These are phyloP conservation scores for Caenorhabditis macrosperma DNA, from an alignment of 2,888 invertebrate genomes.

Conservation along the genomic window DNA sequence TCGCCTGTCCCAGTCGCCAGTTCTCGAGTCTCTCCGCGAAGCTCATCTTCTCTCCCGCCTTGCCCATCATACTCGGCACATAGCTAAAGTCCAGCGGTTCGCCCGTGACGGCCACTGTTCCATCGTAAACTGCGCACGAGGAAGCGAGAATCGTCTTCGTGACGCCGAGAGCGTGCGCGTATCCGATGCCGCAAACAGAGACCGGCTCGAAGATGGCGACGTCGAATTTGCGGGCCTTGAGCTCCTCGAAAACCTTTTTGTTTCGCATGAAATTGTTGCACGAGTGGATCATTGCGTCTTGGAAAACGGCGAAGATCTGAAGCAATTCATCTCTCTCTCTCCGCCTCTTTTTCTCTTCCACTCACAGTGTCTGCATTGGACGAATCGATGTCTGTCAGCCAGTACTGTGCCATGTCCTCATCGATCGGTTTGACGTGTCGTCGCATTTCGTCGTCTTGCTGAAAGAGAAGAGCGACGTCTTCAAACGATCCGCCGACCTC, in stretches of 20 bases:
- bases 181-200: slow-evolving; percentile 46
- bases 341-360: too few species aligned
- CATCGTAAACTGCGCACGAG: slow-evolving; percentile 41
- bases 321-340: too few species aligned
- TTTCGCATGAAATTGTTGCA: slow-evolving; percentile 30
- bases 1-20: slow-evolving; percentile 17
- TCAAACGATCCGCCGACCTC: background rate
- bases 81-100: slow-evolving; percentile 40
- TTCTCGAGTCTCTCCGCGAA: slow-evolving; percentile 37
- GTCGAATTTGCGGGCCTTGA: slow-evolving; percentile 27
- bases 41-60: slow-evolving; percentile 37
- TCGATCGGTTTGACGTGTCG: slow-evolving; percentile 20
- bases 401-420: slow-evolving; percentile 37
- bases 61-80: slow-evolving; percentile 41
- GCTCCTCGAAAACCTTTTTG: slow-evolving; percentile 25
- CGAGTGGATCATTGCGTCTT: slow-evolving; percentile 6
- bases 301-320: slow-evolving; percentile 25
- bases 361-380: slow-evolving; percentile 33
- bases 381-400: slow-evolving; percentile 22
- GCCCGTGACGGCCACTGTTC: slow-evolving; percentile 29
- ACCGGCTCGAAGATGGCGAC: slow-evolving; percentile 51
- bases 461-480: too few species aligned
- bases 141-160: slow-evolving; percentile 44
- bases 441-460: slow-evolving; percentile 38
- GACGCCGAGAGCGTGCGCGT: slow-evolving; percentile 43